Base-by-base conservation (phyloP, 2,888 invertebrate species). In the Parnassius orleans region DNA sequence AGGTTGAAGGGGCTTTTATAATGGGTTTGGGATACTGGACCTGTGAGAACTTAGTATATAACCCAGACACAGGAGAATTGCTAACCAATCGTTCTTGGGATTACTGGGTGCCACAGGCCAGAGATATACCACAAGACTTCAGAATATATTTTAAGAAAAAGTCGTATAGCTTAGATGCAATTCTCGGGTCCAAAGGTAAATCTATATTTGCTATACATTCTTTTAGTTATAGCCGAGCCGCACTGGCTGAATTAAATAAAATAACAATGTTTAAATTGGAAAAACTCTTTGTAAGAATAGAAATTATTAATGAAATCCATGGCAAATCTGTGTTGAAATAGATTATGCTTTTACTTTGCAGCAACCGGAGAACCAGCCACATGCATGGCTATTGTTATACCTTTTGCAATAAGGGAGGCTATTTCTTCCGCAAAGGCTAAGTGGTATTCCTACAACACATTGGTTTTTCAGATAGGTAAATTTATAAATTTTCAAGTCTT, bases 31-130 rank as follows among this genome's bases (percentile, higher is more conserved):
- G 97, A 1, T 95, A 94, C 71, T 95, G 94, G 93, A 94, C 95
- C 0, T 89, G 87, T 0, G 96, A 97, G 75, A 92, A 95, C 61
- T 77, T 96, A 54, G 85, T 93, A 0, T 94, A 93, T 58, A 93
- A 94, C 68, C 83, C 88, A 3, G 74, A 85, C 10, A 93, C 94
- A 0, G 96, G 96, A 0, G 90, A 93, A 68, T 77, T 95, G 1
- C 84, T 95, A 9, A 95, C 96, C 0, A 93, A 94, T 70, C 92
- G 95, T 63, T 95, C 96, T 10, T 97, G 96, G 96, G 94, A 93
- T 65, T 96, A 96, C 72, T 94, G 94, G 73, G 92, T 94, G 0
- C 95, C 95, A 0, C 94, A 94, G 33, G 93, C 93, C 0, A 94
- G 94, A 72, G 96, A 96, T 70, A 95, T 96, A 71, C 95, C 96